Conservation (phyloP, 2,888 invertebrate genomes). For the Plusia festucae region DNA sequence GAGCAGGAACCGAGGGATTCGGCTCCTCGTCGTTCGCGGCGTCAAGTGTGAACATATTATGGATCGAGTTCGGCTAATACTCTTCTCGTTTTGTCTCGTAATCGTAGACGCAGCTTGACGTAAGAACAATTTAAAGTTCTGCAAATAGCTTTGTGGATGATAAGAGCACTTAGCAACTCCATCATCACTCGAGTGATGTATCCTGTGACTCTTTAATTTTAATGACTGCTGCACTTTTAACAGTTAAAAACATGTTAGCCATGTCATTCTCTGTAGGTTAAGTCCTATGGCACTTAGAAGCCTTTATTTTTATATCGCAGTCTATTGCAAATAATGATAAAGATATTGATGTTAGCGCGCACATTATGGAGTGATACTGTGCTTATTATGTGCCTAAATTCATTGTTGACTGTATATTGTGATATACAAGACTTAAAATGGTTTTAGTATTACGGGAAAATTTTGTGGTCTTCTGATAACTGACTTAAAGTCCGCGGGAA, state of each 20-base stretch:
- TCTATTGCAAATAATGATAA: not conserved
- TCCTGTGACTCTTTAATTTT: too few species aligned
- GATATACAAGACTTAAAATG: slow-evolving; percentile 9
- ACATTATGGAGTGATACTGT: not conserved
- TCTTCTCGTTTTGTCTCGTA: too few species aligned
- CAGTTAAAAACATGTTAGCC: not conserved
- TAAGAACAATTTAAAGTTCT: too few species aligned
- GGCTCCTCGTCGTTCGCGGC: too few species aligned
- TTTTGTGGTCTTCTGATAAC: too few species aligned
- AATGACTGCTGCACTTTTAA: not conserved
- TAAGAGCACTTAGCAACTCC: not conserved
- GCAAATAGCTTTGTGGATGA: not conserved
- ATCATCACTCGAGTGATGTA: too few species aligned
- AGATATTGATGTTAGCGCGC: not conserved
- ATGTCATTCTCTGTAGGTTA: not conserved
- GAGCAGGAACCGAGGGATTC: too few species aligned
- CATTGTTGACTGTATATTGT: slow-evolving; percentile 1
- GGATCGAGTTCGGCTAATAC: too few species aligned
- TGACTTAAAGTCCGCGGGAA: too few species aligned
- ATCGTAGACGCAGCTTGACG: too few species aligned
- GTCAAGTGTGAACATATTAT: too few species aligned
- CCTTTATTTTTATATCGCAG: not conserved
- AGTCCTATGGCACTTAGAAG: not conserved
- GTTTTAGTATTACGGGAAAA: too few species aligned
- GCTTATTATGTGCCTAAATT: not conserved